Evolutionary conservation across 2,113 vertebrate genomes (phyloP), one percentile per base, ranked within the genome.

Genomic region (human): DNA sequence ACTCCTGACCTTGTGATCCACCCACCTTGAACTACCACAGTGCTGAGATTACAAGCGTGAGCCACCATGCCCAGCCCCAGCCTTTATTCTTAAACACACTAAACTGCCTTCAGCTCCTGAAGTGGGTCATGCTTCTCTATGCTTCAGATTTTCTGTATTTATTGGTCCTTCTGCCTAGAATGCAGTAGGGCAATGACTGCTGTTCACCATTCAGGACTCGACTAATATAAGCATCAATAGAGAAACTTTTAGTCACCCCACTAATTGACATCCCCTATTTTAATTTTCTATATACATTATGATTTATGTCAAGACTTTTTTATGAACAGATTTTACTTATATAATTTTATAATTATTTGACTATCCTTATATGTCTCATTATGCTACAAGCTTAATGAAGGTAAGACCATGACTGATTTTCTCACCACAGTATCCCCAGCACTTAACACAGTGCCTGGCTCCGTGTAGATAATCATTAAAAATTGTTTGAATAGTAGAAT

Each of bases 301-400:
- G 8, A 55, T 79, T 91, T 79, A 25, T 9, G n/a, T 96, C 59
- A 55, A 72, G 82, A 93, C 8, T 84, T 84, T 92, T 96, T 75
- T 17, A 30, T 11, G 52, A 14, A 27, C 5, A 78, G 3, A 79
- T 84, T 88, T 57, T 92, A 88, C 72, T 89, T 66, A 55, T 18
- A 38, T 45, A 88, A 64, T 64, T 95, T 64, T n/a, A 91, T 83
- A 79, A 59, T 38, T 48, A 32, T 23, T 86, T 57, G 0, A 79
- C 64, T 94, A 94, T 2, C 11, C 30, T 40, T 48, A 40, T 50
- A 48, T 23, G 16, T 16, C 43, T 94, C 4, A 82, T 61, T 61
- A 84, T 40, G 9, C 52, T n/a, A 2, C 17, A 57, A 38, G 5
- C 7, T 79, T 84, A 89, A 92, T 18, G 78, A 89, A 25, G 22